These are phyloP conservation scores for Psettodes erumei DNA, from an alignment of 2,113 vertebrate genomes.

Conservation along the genomic window DNA sequence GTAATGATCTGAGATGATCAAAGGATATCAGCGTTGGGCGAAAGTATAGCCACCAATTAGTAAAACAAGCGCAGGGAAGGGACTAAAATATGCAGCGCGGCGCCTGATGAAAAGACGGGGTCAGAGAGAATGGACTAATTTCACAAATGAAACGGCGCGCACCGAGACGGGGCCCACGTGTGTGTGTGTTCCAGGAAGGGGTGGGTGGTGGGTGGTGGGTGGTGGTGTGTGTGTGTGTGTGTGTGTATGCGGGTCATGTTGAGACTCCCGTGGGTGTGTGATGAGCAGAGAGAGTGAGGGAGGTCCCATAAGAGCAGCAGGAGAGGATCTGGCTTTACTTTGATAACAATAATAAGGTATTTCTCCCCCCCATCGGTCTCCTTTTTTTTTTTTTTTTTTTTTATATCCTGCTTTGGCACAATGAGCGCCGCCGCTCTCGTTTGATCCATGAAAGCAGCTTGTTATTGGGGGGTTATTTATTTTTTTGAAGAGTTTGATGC, in stretches of 20 bases:
- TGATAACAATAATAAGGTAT: slow-evolving; percentile 82
- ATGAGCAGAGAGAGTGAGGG: slow-evolving; percentile 63
- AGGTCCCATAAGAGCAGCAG: slow-evolving; percentile 77
- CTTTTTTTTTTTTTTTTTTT: slow-evolving; percentile 6
- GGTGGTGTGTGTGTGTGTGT: too few relatives aligned
- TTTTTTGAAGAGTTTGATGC: slow-evolving; percentile 73
- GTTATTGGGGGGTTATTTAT: too few relatives aligned
- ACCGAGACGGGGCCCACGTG: slow-evolving; percentile 48
- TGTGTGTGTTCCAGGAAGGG: slow-evolving; percentile 54
- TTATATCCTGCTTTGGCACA: slow-evolving; percentile 73
- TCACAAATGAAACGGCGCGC: slow-evolving; percentile 80
- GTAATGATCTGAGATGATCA: slow-evolving; percentile 89
- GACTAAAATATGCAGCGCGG: slow-evolving; percentile 83
- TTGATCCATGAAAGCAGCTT: slow-evolving; percentile 78
- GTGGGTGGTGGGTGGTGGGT: slow-evolving; percentile 19
- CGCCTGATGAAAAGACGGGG: slow-evolving; percentile 85
- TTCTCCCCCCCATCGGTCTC: slow-evolving; percentile 36
- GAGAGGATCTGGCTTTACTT: slow-evolving; percentile 76
- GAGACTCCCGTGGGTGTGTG: slow-evolving; percentile 69
- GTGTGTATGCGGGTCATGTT: slow-evolving; percentile 74
- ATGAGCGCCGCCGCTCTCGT: slow-evolving; percentile 64
- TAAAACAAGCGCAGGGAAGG: slow-evolving; percentile 84
- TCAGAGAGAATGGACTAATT: slow-evolving; percentile 85
- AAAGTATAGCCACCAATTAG: slow-evolving; percentile 88
- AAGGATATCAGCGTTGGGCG: slow-evolving; percentile 85